phyloP scores from a whole-genome alignment of 2,797 vertebrate species.

The Alosa sapidissima region DNA sequence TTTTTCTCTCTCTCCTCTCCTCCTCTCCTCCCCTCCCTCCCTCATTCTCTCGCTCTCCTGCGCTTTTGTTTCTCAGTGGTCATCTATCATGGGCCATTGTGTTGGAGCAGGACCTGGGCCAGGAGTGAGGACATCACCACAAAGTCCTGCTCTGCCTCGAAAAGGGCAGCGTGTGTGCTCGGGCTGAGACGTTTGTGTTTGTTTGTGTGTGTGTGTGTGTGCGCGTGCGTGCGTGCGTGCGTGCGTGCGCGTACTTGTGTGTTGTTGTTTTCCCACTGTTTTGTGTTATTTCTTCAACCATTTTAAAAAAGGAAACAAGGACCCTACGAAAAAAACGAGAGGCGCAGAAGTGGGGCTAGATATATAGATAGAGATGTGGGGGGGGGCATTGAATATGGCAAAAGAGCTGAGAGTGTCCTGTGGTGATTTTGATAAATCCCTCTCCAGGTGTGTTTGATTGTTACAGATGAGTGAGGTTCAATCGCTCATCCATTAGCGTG shows the following conservation, averaged over 20 bases:
- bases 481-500: slow-evolving; percentile 14
- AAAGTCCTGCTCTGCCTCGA: not conserved
- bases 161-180: not conserved
- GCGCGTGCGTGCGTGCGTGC: too few species aligned
- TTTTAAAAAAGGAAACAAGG: not conserved
- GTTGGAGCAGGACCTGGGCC: slow-evolving; percentile 48
- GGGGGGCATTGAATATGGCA: not conserved
- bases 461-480: slow-evolving; percentile 23
- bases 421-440: slow-evolving; percentile 19
- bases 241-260: not conserved
- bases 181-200: not conserved
- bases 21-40: not conserved
- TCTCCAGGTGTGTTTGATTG: slow-evolving; percentile 5
- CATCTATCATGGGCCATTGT: slow-evolving; percentile 63
- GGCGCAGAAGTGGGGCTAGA: not conserved
- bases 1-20: not conserved
- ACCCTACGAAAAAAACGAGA: not conserved
- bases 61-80: slow-evolving; percentile 57
- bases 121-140: slow-evolving; percentile 35
- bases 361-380: not conserved
- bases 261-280: not conserved
- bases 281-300: not conserved
- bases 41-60: slow-evolving; percentile 44
- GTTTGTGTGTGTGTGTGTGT: too few species aligned
- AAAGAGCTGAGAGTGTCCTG: not conserved